Conservation (phyloP, 2,888 invertebrate genomes). For the Antitype chi region DNA sequence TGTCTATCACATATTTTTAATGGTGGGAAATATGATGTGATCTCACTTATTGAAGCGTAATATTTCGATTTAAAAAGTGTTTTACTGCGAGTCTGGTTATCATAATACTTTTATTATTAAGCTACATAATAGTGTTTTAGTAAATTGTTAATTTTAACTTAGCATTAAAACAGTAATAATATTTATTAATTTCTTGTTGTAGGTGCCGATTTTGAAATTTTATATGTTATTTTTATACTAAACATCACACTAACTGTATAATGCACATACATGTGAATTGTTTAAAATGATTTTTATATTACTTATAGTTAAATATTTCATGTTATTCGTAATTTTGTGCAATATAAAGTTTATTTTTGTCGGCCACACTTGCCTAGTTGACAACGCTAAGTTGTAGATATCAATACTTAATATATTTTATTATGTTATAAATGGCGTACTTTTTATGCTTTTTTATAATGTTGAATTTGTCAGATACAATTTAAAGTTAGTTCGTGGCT, state of each 20-base stretch:
- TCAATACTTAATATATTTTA: slow-evolving; percentile 50
- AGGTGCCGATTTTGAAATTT: slow-evolving; percentile 78
- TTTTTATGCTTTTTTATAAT: slow-evolving; percentile 57
- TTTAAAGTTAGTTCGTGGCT: slow-evolving; percentile 52
- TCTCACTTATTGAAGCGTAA: slow-evolving; percentile 14
- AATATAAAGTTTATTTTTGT: slow-evolving; percentile 66
- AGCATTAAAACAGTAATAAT: slow-evolving; percentile 46
- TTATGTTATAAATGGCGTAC: slow-evolving; percentile 59
- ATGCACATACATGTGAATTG: slow-evolving; percentile 76
- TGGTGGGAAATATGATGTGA: slow-evolving; percentile 19
- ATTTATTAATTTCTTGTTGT: slow-evolving; percentile 66
- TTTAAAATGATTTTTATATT: slow-evolving; percentile 68
- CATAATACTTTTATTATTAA: slow-evolving; percentile 34
- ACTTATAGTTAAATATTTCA: slow-evolving; percentile 65
- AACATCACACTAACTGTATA: slow-evolving; percentile 76
- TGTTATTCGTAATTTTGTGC: slow-evolving; percentile 67
- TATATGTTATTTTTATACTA: slow-evolving; percentile 69
- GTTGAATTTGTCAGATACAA: slow-evolving; percentile 53
- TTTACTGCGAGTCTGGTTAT: slow-evolving; percentile 6
- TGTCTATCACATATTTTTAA: slow-evolving; percentile 18
- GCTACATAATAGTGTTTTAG: slow-evolving; percentile 75
- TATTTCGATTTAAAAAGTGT: background rate
- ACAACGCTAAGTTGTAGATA: slow-evolving; percentile 42
- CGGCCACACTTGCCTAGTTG: slow-evolving; percentile 65
- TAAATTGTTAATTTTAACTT: slow-evolving; percentile 71